Percentiles rank a stretch among this genome's conserved stretches.
phyloP scores from a whole-genome alignment of 2,113 vertebrate genomes.

The Clinocottus analis region DNA sequence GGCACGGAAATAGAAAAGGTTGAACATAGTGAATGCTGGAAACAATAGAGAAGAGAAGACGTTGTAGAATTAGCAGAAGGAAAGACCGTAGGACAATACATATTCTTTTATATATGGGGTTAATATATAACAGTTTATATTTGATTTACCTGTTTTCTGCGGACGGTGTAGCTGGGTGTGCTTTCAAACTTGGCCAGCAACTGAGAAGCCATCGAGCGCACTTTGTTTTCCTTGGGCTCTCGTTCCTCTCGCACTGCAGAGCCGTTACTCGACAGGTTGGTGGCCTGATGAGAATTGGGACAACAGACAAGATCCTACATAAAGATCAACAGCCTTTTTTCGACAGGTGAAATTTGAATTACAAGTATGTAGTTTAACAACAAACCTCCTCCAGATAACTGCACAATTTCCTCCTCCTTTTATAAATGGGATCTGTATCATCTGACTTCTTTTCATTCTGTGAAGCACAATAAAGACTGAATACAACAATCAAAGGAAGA shows the following conservation, averaged over 20 bases:
- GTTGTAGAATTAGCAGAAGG: slow-evolving; percentile 19
- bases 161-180: slow-evolving; percentile 76
- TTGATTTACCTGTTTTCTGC: slow-evolving; percentile 86
- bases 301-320: not conserved
- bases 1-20: slow-evolving; percentile 54
- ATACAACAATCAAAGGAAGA: not conserved
- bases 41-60: slow-evolving; percentile 41
- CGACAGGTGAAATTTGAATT: not conserved
- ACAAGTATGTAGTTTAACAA: slow-evolving; percentile 32
- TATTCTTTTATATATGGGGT: not conserved
- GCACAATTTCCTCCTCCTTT: slow-evolving; percentile 88
- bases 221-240: slow-evolving; percentile 90
- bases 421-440: slow-evolving; percentile 87
- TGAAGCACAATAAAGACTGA: slow-evolving; percentile 31
- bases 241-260: slow-evolving; percentile 69
- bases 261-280: slow-evolving; percentile 79
- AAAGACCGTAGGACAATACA: not conserved
- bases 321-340: not conserved
- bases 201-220: slow-evolving; percentile 95
- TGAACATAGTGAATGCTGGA: slow-evolving; percentile 28
- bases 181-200: slow-evolving; percentile 94
- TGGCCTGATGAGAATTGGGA: slow-evolving; percentile 76
- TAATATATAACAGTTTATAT: not conserved
- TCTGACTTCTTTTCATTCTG: slow-evolving; percentile 89
- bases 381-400: slow-evolving; percentile 90